Conservation (phyloP, 2,888 invertebrate species). For the Eupithecia abbreviata region DNA sequence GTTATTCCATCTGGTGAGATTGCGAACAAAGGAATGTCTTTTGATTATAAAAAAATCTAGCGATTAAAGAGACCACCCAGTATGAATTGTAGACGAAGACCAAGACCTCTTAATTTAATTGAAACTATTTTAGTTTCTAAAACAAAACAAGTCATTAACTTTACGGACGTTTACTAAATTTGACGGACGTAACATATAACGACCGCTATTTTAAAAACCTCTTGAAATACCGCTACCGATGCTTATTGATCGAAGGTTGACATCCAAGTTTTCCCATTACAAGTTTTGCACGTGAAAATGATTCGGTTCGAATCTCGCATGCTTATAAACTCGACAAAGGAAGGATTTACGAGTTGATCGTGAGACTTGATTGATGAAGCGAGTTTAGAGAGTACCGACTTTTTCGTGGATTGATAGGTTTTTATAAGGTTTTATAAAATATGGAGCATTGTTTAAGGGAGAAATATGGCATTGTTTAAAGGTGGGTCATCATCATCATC, state of each 20-base stretch:
- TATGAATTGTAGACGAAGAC: too few relatives aligned
- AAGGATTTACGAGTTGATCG: constrained; percentile 48
- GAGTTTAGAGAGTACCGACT: neutral
- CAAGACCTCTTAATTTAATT: too few relatives aligned
- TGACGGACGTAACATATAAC: neutral
- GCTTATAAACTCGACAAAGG: constrained; percentile 53
- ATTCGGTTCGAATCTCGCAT: constrained; percentile 55
- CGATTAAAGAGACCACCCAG: too few relatives aligned
- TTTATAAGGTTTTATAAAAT: neutral
- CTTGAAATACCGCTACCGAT: constrained; percentile 48
- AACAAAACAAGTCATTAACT: neutral
- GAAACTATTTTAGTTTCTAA: too few relatives aligned
- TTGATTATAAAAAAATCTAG: too few relatives aligned
- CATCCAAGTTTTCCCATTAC: constrained; percentile 73
- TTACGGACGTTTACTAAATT: neutral
- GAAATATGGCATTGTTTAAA: too few relatives aligned
- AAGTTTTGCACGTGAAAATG: constrained; percentile 68
- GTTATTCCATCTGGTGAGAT: too few relatives aligned
- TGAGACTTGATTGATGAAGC: constrained; percentile 29
- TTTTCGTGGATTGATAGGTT: neutral
- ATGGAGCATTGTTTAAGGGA: neutral
- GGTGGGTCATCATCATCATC: too few relatives aligned
- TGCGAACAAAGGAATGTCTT: too few relatives aligned
- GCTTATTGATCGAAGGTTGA: constrained; percentile 60
- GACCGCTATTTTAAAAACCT: neutral